Evolutionary conservation across 2,797 vertebrate species (phyloP).

Genomic region (Tapera naevia): DNA sequence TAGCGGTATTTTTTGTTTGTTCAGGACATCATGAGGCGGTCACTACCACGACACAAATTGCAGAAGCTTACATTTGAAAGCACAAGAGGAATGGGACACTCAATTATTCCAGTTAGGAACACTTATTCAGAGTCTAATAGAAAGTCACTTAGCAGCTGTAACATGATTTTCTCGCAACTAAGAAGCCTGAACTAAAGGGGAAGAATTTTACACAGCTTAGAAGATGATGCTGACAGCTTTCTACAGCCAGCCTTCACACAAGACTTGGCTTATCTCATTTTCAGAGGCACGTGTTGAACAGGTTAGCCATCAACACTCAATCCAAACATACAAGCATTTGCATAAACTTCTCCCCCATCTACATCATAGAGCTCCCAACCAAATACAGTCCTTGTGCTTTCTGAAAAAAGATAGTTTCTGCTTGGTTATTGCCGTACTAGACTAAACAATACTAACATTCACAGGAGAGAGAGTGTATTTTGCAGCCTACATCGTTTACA

Average conservation of each 20-base stretch:
- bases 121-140: not conserved
- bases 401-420: not conserved
- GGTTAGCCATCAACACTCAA: not conserved
- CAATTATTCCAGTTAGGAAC: not conserved
- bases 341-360: not conserved
- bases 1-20: not conserved
- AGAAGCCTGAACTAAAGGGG: not conserved
- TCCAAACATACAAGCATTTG: not conserved
- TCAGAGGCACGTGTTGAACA: not conserved
- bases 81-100: not conserved
- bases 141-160: not conserved
- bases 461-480: not conserved
- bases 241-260: not conserved
- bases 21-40: not conserved
- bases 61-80: not conserved
- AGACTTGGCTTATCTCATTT: not conserved
- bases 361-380: not conserved
- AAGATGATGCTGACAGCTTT: not conserved
- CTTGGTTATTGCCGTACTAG: not conserved
- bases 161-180: not conserved
- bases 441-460: not conserved
- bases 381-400: not conserved
- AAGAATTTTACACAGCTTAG: not conserved
- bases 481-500: not conserved
- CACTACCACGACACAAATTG: not conserved